phyloP scores from a whole-genome alignment of 1,140 invertebrate species.

The Papilio dardanus region DNA sequence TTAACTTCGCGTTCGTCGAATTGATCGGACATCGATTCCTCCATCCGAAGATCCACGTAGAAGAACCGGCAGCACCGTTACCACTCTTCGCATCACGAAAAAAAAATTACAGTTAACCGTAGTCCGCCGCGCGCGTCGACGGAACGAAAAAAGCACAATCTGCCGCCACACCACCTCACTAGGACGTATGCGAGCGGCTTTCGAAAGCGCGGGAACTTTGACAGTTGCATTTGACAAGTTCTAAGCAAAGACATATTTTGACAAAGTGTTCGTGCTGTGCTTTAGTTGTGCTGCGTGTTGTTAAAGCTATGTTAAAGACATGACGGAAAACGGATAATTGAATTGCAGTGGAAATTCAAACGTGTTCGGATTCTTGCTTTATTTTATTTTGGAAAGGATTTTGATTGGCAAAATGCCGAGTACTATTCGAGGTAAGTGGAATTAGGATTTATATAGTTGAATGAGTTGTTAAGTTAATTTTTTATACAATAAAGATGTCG shows the following conservation, averaged over 20 bases:
- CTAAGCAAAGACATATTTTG: constrained; percentile 45
- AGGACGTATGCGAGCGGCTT: constrained; percentile 63
- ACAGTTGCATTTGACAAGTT: constrained; percentile 70
- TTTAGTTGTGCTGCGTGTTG: constrained; percentile 41
- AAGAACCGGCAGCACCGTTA: constrained; percentile 74
- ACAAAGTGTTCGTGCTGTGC: constrained; percentile 44
- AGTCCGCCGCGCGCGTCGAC: constrained; percentile 56
- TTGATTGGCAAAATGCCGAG: constrained; percentile 73
- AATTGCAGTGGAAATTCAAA: constrained; percentile 48
- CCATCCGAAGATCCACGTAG: constrained; percentile 56
- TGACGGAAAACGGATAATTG: constrained; percentile 66
- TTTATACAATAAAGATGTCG: constrained; percentile 23
- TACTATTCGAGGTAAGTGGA: constrained; percentile 72
- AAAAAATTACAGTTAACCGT: constrained; percentile 76
- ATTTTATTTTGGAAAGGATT: constrained; percentile 56
- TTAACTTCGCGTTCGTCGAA: constrained; percentile 54
- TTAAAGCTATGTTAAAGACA: constrained; percentile 41
- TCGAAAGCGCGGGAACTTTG: constrained; percentile 61
- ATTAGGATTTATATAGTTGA: background rate
- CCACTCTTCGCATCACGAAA: constrained; percentile 68
- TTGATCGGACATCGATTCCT: constrained; percentile 51
- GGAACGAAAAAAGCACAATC: constrained; percentile 76
- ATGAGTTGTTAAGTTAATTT: constrained; percentile 1
- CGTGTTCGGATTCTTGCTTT: constrained; percentile 62
- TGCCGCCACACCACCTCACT: constrained; percentile 59